Base-by-base conservation (phyloP, 2,797 vertebrate genomes). In the Parotocinclus haroldoi region DNA sequence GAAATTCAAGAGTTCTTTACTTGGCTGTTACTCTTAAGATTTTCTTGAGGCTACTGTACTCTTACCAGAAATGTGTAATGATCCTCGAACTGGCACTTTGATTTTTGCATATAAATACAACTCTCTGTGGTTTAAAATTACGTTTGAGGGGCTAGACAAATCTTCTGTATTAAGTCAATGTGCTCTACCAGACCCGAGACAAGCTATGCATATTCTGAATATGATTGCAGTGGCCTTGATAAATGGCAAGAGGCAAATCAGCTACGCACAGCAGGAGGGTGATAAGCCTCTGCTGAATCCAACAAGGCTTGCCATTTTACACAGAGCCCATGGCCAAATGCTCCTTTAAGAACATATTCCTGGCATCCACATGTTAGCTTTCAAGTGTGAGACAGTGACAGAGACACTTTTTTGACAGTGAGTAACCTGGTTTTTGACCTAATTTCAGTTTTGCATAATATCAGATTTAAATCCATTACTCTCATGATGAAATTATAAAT, bases 231-330 rank as follows among this genome's bases (percentile, higher is more conserved):
- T 63, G 55, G 66, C 49, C 69, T 76, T 78, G 75, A 68, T 72
- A 75, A 78, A 75, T 67, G 66, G 70, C 62, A 64, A 53, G 62
- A 71, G 49, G 71, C 63, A 78, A 80, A 80, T 75, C 78, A 78
- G 67, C 63, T 54, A 66, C 58, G 66, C 67, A 36, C 69, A 67
- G 75, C 61, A 69, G 68, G 71, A 72, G 66, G 65, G 58, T 71
- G 70, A 71, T 63, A 66, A 69, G 63, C 53, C 57, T 11, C 45
- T 38, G 62, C 54, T 51, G 49, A 59, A 67, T 45, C 70, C 68
- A 73, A 69, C 19, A 77, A 58, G 72, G 61, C 56, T 65, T 61
- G 63, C 71, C 17, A 51, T 38, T 44, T 50, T 65, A 58, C 49
- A 56, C 7, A 3, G 10, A 64, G 53, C 10, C 55, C 57, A 64